A percentile compares a stretch with the other conserved stretches of the same genome.
phyloP scores from a whole-genome alignment of 2,888 invertebrate species.

The Syrphus vitripennis region DNA sequence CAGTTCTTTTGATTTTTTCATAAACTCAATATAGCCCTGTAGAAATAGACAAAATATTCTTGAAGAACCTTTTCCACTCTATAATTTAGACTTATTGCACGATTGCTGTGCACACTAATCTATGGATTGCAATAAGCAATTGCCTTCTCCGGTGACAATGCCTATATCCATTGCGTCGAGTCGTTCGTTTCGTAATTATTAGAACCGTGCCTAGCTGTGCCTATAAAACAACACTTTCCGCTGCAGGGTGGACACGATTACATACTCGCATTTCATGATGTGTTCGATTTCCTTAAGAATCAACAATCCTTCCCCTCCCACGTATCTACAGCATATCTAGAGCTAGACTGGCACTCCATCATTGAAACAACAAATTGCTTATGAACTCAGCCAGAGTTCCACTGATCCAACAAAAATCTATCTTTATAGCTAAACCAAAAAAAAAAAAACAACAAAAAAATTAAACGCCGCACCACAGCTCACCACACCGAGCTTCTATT shows the following conservation, averaged over 20 bases:
- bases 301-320: conserved; percentile 39
- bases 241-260: conserved; percentile 67
- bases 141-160: conserved; percentile 62
- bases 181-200: conserved; percentile 27
- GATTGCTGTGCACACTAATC: conserved; percentile 28
- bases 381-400: conserved; percentile 35
- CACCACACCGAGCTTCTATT: neutral
- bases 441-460: neutral
- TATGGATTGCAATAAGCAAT: conserved; percentile 1
- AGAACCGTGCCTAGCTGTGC: neutral
- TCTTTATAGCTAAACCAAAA: neutral
- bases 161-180: conserved; percentile 29
- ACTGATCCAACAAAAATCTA: conserved; percentile 1
- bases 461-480: neutral
- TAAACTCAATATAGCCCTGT: too few relatives aligned
- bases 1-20: too few relatives aligned
- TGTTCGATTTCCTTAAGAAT: conserved; percentile 40
- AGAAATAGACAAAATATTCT: neutral
- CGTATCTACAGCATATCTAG: conserved; percentile 16
- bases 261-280: conserved; percentile 51
- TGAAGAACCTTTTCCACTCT: neutral
- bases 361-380: conserved; percentile 38
- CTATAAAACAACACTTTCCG: conserved; percentile 32
- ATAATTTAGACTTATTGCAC: conserved; percentile 46
- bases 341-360: neutral